Conservation (phyloP, 2,888 invertebrate genomes). For the Drosophila meridionalis region DNA sequence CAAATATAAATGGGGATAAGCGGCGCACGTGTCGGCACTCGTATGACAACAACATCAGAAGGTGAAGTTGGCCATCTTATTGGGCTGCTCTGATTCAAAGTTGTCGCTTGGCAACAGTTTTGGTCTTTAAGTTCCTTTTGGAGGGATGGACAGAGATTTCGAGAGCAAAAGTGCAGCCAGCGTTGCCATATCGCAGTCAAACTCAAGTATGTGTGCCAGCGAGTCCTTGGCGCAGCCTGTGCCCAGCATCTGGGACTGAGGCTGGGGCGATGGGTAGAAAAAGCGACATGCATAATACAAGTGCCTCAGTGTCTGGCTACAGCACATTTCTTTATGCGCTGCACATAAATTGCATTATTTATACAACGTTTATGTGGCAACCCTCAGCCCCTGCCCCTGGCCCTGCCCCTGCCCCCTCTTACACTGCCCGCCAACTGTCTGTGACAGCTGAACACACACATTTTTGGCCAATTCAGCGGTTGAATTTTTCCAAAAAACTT, state of each 20-base stretch:
- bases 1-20: slow-evolving; percentile 16
- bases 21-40: slow-evolving; percentile 21
- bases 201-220: slow-evolving; percentile 23
- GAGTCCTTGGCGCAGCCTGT: slow-evolving; percentile 26
- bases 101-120: slow-evolving; percentile 29
- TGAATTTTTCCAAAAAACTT: slow-evolving; percentile 12
- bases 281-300: slow-evolving; percentile 72
- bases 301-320: slow-evolving; percentile 75
- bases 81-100: neutral
- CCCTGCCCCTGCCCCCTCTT: neutral
- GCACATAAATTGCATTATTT: slow-evolving; percentile 78
- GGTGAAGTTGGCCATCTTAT: slow-evolving; percentile 2
- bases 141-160: slow-evolving; percentile 24
- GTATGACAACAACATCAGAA: neutral
- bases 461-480: slow-evolving; percentile 49
- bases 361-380: slow-evolving; percentile 67
- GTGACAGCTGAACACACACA: slow-evolving; percentile 58
- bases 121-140: slow-evolving; percentile 49
- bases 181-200: slow-evolving; percentile 30
- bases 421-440: slow-evolving; percentile 15
- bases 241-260: slow-evolving; percentile 27
- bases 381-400: neutral
- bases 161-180: slow-evolving; percentile 34
- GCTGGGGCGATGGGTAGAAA: slow-evolving; percentile 26
- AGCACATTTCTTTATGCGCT: slow-evolving; percentile 73